Evolutionary conservation across 2,797 vertebrate genomes (phyloP), one percentile per base, ranked within the genome.

Genomic region (Syngnathus rostellatus): DNA sequence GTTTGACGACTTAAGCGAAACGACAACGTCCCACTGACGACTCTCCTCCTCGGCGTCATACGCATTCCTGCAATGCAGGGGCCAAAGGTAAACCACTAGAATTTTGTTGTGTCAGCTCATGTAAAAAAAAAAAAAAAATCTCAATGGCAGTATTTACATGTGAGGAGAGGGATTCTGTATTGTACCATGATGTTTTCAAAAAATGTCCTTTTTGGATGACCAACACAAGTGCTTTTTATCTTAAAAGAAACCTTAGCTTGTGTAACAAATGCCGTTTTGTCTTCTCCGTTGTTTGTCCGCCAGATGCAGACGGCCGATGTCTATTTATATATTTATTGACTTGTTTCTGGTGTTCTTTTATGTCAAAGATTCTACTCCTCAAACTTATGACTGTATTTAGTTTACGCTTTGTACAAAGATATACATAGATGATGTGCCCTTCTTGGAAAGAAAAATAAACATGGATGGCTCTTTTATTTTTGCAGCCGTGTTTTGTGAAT

Each of bases 171-270:
- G 80, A 84, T 86, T 68, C 72, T 82, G 84, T 89, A 87, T 87
- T 89, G 86, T 90, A 86, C 72, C 82, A 85, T 82, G 76, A 87
- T 91, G 86, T 90, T 89, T 74, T 87, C 85, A 43, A 88, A 6
- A 55, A 16, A 3, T 3, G 6, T 57, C 1, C 17, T 3, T 8
- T 62, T 45, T 82, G 87, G 16, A 83, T 90, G 87, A 89, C 86
- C 72, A 89, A 91, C 89, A 90, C 90, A 91, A 90, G 88, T 91
- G 90, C 90, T 92, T 90, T 90, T 85, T 84, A 88, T 87, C 84
- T 89, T 80, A 51, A 70, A 77, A 80, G 80, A 62, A 80, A 62
- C 69, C 77, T 76, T 82, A 81, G 83, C 70, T 79, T 90, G 85
- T 79, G 83, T 88, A 87, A 86, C 82, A 75, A 75, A 84, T 86